Base-by-base conservation (phyloP, 2,888 invertebrate species). In the Tyria jacobaeae region DNA sequence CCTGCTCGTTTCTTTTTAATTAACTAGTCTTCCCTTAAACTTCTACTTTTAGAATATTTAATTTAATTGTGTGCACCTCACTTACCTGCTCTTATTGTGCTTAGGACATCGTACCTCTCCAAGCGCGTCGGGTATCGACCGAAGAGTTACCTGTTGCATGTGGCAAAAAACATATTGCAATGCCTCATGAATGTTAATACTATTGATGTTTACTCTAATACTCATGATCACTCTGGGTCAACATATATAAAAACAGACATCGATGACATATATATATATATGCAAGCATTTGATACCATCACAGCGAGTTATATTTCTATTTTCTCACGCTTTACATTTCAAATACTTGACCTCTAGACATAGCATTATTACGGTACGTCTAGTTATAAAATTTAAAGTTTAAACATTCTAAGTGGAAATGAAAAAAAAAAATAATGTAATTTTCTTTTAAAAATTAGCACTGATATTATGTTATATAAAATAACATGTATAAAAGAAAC, bases 111-210 rank as follows among this genome's bases (percentile, higher is more conserved):
- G 73, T 66, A 68, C 62, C 68, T 68, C 58, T 53, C 55, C 62
- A 68, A 58, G 65, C 66, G 66, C 74, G 70, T 58, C 63, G 73
- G 74, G 70, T 70, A 76, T 67, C 68, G 58, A 27, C 62, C 67
- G 66, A 50, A 58, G 58, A 60, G 68, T 72, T 81, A 83, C 83
- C 83, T 83, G 82, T 76, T 75, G 69, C 71, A 66, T 66, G 66
- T 67, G 68, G 79, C 75, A 76, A 82, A 82, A 83, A 83, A 71
- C 62, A 60, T 68, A 60, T 54, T 63, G 60, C 70, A 67, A 71
- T 71, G 70, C 59, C 67, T 67, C 70, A 65, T 74, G 74, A 74
- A 71, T 72, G 59, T 69, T 66, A 72, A 64, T 66, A 44, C 48
- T 60, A 70, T 73, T 67, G 75, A 68, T 69, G 67, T 71, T 67